Conservation (phyloP, 2,797 vertebrate genomes). For the Paedocypris micromegethes region DNA sequence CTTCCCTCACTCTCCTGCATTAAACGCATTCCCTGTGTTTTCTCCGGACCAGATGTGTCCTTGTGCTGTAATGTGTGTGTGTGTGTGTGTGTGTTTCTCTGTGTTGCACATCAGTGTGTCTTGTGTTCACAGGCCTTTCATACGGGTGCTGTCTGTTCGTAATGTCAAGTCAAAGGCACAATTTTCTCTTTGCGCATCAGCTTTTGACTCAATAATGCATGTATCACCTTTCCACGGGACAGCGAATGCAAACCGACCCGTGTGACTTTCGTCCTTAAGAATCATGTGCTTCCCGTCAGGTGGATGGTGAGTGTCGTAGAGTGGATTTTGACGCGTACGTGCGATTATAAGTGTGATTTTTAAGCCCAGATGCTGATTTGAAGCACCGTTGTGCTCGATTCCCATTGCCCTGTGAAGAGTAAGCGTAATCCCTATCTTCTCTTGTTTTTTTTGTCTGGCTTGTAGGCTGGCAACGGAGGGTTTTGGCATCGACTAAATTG, state of each 20-base stretch:
- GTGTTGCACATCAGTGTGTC: slow-evolving; percentile 29
- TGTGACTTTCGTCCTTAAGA: slow-evolving; percentile 28
- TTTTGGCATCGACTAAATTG: slow-evolving; percentile 56
- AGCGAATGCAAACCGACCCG: slow-evolving; percentile 30
- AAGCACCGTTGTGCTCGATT: slow-evolving; percentile 8
- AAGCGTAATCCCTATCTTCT: slow-evolving; percentile 51
- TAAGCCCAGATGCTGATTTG: neutral
- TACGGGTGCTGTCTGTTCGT: slow-evolving; percentile 21
- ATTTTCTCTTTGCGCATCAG: slow-evolving; percentile 27
- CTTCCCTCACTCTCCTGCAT: slow-evolving; percentile 19
- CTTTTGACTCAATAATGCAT: slow-evolving; percentile 35
- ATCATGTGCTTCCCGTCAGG: slow-evolving; percentile 28
- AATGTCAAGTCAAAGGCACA: slow-evolving; percentile 29
- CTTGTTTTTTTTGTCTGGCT: slow-evolving; percentile 60
- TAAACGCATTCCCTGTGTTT: slow-evolving; percentile 16
- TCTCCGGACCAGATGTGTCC: slow-evolving; percentile 3
- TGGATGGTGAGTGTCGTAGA: slow-evolving; percentile 33
- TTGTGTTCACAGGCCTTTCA: slow-evolving; percentile 34
- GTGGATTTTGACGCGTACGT: too few species aligned
- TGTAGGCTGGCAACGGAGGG: slow-evolving; percentile 72
- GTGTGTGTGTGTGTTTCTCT: slow-evolving; percentile 28
- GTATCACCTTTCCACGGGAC: slow-evolving; percentile 34
- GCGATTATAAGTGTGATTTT: too few species aligned
- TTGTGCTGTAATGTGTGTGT: slow-evolving; percentile 28
- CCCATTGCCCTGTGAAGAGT: slow-evolving; percentile 10